These are phyloP conservation scores for Holothuria scabra DNA, from an alignment of 53 echinoderm and acorn worm genomes.

Conservation along the genomic window DNA sequence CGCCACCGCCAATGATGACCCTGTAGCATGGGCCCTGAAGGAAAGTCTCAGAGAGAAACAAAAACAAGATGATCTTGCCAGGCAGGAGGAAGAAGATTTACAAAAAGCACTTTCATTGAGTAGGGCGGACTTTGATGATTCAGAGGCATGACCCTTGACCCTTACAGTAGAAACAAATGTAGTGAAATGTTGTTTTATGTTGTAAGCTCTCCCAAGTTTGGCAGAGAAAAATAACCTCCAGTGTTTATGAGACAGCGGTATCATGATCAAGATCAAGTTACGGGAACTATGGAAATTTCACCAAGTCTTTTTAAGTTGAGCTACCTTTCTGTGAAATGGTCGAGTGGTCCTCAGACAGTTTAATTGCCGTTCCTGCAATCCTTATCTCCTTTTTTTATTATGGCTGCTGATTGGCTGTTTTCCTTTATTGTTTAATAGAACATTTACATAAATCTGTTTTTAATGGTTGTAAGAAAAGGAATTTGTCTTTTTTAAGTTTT, in stretches of 20 bases:
- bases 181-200: no score
- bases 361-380: no score
- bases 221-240: background rate
- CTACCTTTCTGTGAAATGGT: no score
- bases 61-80: constrained; percentile 57
- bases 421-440: no score
- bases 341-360: no score
- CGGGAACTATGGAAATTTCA: background rate
- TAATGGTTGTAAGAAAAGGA: no score
- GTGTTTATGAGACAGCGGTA: background rate
- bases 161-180: no score
- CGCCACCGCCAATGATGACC: constrained; percentile 49
- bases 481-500: no score
- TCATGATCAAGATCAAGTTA: background rate
- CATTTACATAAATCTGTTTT: no score
- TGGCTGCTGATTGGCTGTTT: no score
- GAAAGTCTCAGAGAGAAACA: constrained; percentile 72
- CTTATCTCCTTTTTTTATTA: no score
- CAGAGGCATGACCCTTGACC: constrained; percentile 62
- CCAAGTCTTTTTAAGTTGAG: no score
- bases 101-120: constrained; percentile 77
- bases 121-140: constrained; percentile 65
- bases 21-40: constrained; percentile 78
- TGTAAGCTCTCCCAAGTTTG: background rate
- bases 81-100: constrained; percentile 71